Base-by-base conservation (phyloP, 2,888 invertebrate species). In the Drosophila antonietae region DNA sequence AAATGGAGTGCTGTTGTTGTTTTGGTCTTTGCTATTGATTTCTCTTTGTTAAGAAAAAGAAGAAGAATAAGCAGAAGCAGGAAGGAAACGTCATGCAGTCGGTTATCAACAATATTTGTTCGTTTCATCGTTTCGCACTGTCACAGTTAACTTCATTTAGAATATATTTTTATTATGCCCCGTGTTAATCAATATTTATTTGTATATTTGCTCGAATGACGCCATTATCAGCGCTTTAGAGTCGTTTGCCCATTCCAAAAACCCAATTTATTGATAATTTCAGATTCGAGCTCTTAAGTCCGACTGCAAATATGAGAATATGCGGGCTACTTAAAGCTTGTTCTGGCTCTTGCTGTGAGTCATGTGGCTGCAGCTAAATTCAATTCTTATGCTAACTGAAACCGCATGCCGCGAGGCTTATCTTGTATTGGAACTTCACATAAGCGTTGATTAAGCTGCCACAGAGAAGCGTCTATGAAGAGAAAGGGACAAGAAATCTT, bases 11-110 rank as follows among this genome's bases (percentile, higher is more conserved):
- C 9, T 67, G 33, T 64, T 60, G 63, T 56, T 39, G 39, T 57
- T 58, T 60, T 47, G 10, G 20, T 6, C 12, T 63, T 64, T 63
- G 31, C 65, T 83, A 81, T 81, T 81, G 81, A 81, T 78, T 80
- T 75, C 67, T 68, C 76, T 76, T 83, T 81, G 84, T 79, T 79
- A n/a, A 53, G 23, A 5, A 20, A 44, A 44, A 18, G 10, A 18
- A 43, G 4, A 1, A 41, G 4, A 1, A 37, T 6, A 37, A 37
- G 37, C 12, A n/a, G 20, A 37, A 15, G 8, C 39, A 33, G 14
- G 33, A 52, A 53, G 20, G 10, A 23, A 80, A 75, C 56, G 72
- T 76, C 57, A 71, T 33, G 37, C 51, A 47, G 55, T 58, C 51
- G 44, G 55, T 58, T 74, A 70, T 65, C 70, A 56, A 41, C 66